These are phyloP conservation scores for Noctua janthina DNA, from an alignment of 2,888 invertebrate genomes.

Conservation along the genomic window DNA sequence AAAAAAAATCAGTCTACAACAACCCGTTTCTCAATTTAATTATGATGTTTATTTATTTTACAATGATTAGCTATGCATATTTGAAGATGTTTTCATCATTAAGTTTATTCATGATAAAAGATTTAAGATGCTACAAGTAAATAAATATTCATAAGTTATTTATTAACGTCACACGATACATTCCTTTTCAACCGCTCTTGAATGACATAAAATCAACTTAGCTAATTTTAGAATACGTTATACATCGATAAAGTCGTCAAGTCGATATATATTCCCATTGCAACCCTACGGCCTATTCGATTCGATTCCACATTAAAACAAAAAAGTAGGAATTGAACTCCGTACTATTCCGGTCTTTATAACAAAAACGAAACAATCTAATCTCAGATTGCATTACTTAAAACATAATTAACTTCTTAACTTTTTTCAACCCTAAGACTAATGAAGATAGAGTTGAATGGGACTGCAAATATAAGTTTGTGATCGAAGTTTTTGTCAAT, in stretches of 20 bases:
- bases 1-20: not conserved
- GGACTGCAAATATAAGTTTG: slow-evolving; percentile 13
- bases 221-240: not conserved
- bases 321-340: slow-evolving; percentile 77
- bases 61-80: not conserved
- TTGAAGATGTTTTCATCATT: not conserved
- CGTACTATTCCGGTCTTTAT: slow-evolving; percentile 74
- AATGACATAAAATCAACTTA: not conserved
- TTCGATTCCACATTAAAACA: slow-evolving; percentile 83
- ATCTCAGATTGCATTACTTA: slow-evolving; percentile 69
- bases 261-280: slow-evolving; percentile 31
- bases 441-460: slow-evolving; percentile 15
- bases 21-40: slow-evolving; percentile 2
- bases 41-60: not conserved
- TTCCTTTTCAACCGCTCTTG: not conserved
- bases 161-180: not conserved
- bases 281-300: slow-evolving; percentile 75
- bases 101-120: not conserved
- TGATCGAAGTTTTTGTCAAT: slow-evolving; percentile 72
- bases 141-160: not conserved
- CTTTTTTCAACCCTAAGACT: slow-evolving; percentile 5
- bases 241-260: slow-evolving; percentile 18
- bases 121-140: not conserved
- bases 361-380: slow-evolving; percentile 78
- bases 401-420: slow-evolving; percentile 65